These are phyloP conservation scores for Chymomyza costata DNA, from an alignment of 1,140 invertebrate genomes.

Conservation along the genomic window DNA sequence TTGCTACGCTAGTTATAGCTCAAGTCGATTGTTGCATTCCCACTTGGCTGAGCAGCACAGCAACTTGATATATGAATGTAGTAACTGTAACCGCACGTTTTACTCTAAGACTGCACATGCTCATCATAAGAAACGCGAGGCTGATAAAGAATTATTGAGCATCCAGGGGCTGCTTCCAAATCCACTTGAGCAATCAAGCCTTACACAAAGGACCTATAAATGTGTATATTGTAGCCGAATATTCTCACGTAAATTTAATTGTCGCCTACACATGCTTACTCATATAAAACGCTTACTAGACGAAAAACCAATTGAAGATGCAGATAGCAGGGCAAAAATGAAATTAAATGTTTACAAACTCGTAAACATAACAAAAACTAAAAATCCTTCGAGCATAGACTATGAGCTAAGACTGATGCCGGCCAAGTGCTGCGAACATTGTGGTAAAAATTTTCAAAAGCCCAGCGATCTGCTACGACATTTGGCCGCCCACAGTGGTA, in stretches of 20 bases:
- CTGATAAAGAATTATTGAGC: background rate
- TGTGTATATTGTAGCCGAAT: conserved; percentile 20
- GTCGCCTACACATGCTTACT: conserved; percentile 18
- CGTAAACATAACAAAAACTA: too few species aligned
- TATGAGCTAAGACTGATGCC: too few species aligned
- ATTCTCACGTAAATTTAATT: conserved; percentile 20
- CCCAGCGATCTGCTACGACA: conserved; percentile 17
- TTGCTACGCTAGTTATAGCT: background rate
- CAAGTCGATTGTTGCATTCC: background rate
- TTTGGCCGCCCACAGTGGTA: conserved; percentile 14
- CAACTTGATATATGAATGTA: background rate
- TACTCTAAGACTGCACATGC: background rate
- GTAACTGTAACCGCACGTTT: background rate
- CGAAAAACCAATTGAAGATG: too few species aligned
- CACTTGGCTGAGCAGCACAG: background rate
- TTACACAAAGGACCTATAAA: conserved; percentile 5
- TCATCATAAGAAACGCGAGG: background rate
- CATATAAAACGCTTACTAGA: conserved; percentile 7
- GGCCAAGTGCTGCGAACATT: conserved; percentile 4
- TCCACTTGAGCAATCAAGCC: background rate
- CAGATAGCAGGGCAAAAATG: too few species aligned
- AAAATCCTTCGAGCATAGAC: too few species aligned
- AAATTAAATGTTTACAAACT: too few species aligned
- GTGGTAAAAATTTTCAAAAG: conserved; percentile 15
- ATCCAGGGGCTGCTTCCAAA: conserved; percentile 2